A percentile compares a stretch with the other conserved stretches of the same genome.
Conservation (phyloP, 35 echinoderm and acorn worm genomes). For the Antedon bifida region DNA sequence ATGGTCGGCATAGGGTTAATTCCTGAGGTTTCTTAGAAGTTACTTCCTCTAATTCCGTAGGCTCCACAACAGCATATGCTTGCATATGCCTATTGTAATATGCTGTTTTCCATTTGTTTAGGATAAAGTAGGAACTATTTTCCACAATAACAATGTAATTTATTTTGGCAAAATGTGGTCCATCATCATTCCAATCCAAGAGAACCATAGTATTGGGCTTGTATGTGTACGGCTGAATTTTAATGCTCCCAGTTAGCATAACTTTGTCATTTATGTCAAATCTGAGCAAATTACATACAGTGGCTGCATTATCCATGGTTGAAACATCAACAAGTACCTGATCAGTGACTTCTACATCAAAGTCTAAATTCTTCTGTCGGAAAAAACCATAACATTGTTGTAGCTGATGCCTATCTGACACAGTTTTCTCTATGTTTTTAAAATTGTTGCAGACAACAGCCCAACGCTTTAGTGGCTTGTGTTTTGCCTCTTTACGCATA, state of each 20-base stretch:
- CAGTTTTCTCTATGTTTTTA: slow-evolving; percentile 38
- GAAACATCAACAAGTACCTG: slow-evolving; percentile 28
- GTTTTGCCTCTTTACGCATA: slow-evolving; percentile 53
- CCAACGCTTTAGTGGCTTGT: slow-evolving; percentile 45
- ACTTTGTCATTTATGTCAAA: slow-evolving; percentile 8
- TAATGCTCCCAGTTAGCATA: neutral
- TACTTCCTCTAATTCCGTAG: neutral
- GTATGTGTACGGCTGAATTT: slow-evolving; percentile 19
- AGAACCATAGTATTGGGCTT: slow-evolving; percentile 28
- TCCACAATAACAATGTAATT: slow-evolving; percentile 10
- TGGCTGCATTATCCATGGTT: slow-evolving; percentile 12
- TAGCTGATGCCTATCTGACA: slow-evolving; percentile 39
- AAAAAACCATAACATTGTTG: slow-evolving; percentile 36
- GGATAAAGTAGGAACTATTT: slow-evolving; percentile 7
- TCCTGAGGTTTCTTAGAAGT: neutral
- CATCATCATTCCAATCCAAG: slow-evolving; percentile 30
- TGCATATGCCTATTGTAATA: slow-evolving; percentile 26
- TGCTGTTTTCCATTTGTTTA: slow-evolving; percentile 23
- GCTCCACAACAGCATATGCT: slow-evolving; percentile 20
- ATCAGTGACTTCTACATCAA: slow-evolving; percentile 11
- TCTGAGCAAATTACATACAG: slow-evolving; percentile 2
- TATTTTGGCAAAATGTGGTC: slow-evolving; percentile 21
- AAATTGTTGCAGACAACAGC: slow-evolving; percentile 43
- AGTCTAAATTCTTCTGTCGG: slow-evolving; percentile 13
- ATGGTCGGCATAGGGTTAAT: neutral